These are phyloP conservation scores for Crocodylus rhombifer DNA, from an alignment of 2,797 vertebrate genomes.

Conservation along the genomic window DNA sequence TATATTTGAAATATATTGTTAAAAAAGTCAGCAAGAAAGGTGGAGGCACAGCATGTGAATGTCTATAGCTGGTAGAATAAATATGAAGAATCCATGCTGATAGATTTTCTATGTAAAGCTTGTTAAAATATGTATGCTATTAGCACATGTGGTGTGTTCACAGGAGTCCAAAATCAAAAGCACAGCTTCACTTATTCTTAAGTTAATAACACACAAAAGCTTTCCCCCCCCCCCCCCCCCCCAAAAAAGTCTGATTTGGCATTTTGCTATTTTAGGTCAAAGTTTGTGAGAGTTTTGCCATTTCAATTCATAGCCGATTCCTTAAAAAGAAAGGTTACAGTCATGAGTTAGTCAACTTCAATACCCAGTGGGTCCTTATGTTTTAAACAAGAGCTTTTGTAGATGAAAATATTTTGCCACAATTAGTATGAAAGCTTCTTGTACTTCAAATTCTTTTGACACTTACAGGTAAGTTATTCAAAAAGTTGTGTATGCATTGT, in stretches of 20 bases:
- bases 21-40: not conserved
- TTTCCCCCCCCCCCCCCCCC: not conserved
- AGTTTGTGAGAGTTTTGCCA: not conserved
- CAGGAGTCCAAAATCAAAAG: not conserved
- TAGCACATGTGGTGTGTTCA: not conserved
- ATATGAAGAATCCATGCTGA: not conserved
- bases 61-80: fast-evolving
- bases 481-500: not conserved
- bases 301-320: not conserved
- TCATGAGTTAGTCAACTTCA: not conserved
- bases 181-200: not conserved
- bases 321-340: not conserved
- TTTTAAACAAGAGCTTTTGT: not conserved
- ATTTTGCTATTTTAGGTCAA: not conserved
- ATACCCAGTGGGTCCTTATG: not conserved
- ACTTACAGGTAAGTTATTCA: not conserved
- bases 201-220: not conserved
- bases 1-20: not conserved
- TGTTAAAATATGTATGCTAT: not conserved
- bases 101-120: not conserved
- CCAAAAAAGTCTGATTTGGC: not conserved
- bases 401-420: not conserved
- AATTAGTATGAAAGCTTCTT: not conserved
- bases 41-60: fast-evolving
- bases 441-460: not conserved